Percentiles rank a stretch among this genome's conserved stretches.
phyloP scores from a whole-genome alignment of 2,113 vertebrate genomes.

The Mobula hypostoma region DNA sequence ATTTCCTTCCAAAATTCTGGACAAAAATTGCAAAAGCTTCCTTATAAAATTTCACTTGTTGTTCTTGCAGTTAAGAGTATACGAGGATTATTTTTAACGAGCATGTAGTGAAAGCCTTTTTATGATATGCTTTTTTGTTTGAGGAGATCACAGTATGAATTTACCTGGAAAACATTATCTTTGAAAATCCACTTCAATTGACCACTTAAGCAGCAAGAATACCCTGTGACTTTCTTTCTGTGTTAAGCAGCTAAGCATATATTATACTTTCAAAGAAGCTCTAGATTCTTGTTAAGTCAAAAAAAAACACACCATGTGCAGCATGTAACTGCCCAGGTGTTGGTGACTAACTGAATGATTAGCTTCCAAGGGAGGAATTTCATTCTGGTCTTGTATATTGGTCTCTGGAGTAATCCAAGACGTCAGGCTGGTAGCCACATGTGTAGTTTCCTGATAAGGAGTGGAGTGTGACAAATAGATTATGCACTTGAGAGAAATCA shows the following conservation, averaged over 20 bases:
- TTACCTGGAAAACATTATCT: too few relatives aligned
- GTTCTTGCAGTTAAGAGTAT: background rate
- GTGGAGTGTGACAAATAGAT: constrained; percentile 19
- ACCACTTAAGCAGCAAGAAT: background rate
- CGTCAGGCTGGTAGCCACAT: background rate
- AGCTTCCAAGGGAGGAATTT: background rate
- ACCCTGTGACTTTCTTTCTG: background rate
- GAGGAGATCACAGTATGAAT: background rate
- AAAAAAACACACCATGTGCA: background rate
- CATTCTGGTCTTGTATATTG: background rate
- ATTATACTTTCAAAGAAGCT: background rate
- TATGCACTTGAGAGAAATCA: constrained; percentile 23
- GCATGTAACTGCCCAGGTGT: background rate
- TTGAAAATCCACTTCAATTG: background rate
- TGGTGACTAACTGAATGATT: background rate
- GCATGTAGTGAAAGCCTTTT: background rate
- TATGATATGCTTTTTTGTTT: background rate
- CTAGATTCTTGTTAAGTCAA: background rate
- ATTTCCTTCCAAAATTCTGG: background rate
- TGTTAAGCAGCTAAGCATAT: constrained; percentile 13
- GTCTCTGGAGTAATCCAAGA: constrained; percentile 10
- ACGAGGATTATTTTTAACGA: background rate
- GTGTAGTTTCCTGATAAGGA: constrained; percentile 33
- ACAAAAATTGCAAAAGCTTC: background rate
- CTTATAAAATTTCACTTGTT: background rate